Evolutionary conservation across 2,888 invertebrate species (phyloP), one percentile per base, ranked within the genome.

Genomic region (Pachliopta kotzebuea): DNA sequence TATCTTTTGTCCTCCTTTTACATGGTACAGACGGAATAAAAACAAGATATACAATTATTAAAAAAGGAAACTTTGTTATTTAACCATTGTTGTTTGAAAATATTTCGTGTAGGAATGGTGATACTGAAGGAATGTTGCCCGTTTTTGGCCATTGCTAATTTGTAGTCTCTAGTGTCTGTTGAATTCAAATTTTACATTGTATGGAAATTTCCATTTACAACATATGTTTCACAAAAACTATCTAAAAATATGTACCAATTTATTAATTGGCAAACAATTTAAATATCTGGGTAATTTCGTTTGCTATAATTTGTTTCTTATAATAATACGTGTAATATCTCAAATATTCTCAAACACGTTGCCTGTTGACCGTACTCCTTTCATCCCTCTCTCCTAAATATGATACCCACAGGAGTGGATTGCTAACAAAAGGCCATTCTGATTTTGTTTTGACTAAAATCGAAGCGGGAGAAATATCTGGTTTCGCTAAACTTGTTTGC

Each of bases 371-470:
- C 63, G 67, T 84, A 80, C 80, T 63, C 63, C 70, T 78, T 75
- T 74, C 78, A 78, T 78, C 82, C 67, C 75, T 84, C 85, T 78
- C 78, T 67, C 71, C 78, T 83, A 80, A 90, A 90, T 78, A 81
- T 81, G 89, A 90, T 86, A 90, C 84, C 84, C 81, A 71, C 80
- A 73, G 77, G 78, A 88, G 88, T 86, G 89, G 84, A 88, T 85
- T 75, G 85, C 86, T 73, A 86, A 90, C 90, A 90, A 90, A 88
- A 81, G 84, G 77, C 80, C 79, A 77, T 76, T 76, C 80, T 83
- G 89, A 90, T 90, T 90, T 88, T 90, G 88, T 91, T 90, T 89
- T 90, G 90, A 88, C 88, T 88, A 84, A 86, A 87, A 85, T 83
- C 79, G 79, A 80, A 78, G 75, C 76, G 73, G 74, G 74, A 76